Base-by-base conservation (phyloP, 2,113 vertebrate species). In the Cairina moschata region DNA sequence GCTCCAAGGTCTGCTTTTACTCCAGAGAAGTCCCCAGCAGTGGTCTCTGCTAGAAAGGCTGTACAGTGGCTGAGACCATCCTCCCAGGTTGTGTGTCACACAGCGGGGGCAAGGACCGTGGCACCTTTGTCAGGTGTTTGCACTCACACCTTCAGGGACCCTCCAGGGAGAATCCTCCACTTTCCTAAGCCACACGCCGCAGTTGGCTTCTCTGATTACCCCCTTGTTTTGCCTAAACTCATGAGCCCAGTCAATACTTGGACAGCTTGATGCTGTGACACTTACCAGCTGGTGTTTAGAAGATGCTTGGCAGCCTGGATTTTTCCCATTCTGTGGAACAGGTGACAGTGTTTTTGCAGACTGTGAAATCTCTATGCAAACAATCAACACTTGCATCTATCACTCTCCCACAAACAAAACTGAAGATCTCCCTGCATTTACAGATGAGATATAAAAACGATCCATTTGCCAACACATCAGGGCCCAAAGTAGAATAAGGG, bases 281-380 rank as follows among this genome's bases (percentile, higher is more conserved):
- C 88, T 69, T 76, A 59, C 48, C 93, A 95, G 95, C 82, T 95
- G 92, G 90, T 91, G 75, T 85, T 93, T 42, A 85, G 82, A 31
- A 93, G 62, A 59, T 75, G 83, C 48, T 93, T 97, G 92, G 85
- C 88, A 97, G 85, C n/a, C 79, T 72, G 77, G 69, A 1, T 11
- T 25, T 54, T 84, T 40, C 17, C 5, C 17, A 0, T 94, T 87
- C 90, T 87, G 73, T 80, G 34, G 40, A 93, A 76, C 82, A 92
- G 86, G 92, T 95, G 94, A 94, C 80, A 58, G 44, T 44, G 52
- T 60, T 94, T 93, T 76, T 78, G 73, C 77, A 59, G 86, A 38
- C 65, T 88, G 62, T 91, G 77, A 92, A 92, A 75, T 77, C 52
- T 86, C 86, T 71, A 0, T 60, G 76, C 88, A 84, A 92, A 95